Conservation (phyloP, 2,113 vertebrate genomes). For the Poicephalus meyeri region DNA sequence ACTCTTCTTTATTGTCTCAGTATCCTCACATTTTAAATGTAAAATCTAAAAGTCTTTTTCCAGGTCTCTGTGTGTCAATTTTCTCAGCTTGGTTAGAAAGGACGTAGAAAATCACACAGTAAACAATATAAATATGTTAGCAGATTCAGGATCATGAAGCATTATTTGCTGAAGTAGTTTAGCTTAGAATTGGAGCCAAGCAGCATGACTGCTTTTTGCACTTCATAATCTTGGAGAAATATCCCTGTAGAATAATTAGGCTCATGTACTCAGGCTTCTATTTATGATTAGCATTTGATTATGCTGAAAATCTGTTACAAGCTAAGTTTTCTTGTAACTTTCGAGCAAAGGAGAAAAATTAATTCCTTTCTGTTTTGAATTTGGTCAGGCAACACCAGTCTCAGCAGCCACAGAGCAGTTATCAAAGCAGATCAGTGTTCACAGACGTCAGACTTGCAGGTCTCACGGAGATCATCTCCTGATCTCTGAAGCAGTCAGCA, state of each 20-base stretch:
- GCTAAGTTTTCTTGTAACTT: background rate
- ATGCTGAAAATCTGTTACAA: background rate
- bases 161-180: background rate
- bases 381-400: background rate
- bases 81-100: background rate
- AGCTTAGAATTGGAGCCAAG: background rate
- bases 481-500: background rate
- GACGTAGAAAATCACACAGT: background rate
- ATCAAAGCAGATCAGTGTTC: background rate
- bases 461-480: background rate
- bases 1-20: background rate
- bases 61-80: background rate
- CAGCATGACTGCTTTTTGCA: background rate
- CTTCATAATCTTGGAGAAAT: background rate
- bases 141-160: background rate
- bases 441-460: background rate
- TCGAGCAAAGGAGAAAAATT: background rate
- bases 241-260: background rate
- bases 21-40: background rate
- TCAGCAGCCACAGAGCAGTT: background rate
- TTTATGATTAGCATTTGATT: conserved; percentile 15
- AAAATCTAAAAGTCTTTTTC: background rate
- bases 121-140: background rate
- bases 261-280: background rate
- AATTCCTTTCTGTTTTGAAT: background rate